Evolutionary conservation across 2,888 invertebrate species (phyloP).

Genomic region (Hirudinaria manillensis): DNA sequence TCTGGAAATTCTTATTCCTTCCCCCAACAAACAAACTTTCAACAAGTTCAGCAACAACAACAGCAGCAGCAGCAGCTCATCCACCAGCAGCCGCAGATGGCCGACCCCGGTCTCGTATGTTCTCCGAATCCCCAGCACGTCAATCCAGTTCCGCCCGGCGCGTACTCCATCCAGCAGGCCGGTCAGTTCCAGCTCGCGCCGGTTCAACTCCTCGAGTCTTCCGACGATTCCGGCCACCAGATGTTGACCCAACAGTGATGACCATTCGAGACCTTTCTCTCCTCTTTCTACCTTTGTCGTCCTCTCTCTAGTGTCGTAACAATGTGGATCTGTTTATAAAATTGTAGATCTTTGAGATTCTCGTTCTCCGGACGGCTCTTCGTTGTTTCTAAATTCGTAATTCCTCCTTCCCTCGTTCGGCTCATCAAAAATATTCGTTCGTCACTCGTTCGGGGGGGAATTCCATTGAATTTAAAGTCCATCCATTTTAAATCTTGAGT

Average conservation of each 20-base stretch:
- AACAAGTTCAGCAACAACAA: slow-evolving; percentile 47
- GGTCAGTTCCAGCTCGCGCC: background rate
- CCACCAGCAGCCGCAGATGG: slow-evolving; percentile 49
- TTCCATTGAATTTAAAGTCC: background rate
- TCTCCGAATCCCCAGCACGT: slow-evolving; percentile 54
- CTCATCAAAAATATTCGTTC: too few relatives aligned
- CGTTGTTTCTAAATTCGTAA: too few relatives aligned
- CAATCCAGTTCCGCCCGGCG: slow-evolving; percentile 59
- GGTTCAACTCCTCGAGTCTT: background rate
- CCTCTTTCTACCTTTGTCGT: background rate
- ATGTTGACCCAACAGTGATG: slow-evolving; percentile 6
- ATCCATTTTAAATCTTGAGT: slow-evolving; percentile 14
- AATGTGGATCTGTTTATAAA: too few relatives aligned
- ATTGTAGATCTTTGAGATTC: too few relatives aligned
- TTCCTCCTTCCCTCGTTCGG: too few relatives aligned
- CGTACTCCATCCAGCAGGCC: slow-evolving; percentile 1
- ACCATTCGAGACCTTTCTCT: background rate
- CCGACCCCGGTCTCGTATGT: slow-evolving; percentile 49
- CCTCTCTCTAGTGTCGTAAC: background rate
- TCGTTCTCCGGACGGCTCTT: too few relatives aligned
- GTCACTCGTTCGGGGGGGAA: too few relatives aligned
- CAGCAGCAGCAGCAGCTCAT: slow-evolving; percentile 42
- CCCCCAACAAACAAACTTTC: slow-evolving; percentile 7
- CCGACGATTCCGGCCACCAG: slow-evolving; percentile 6
- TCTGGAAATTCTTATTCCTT: background rate